Base-by-base conservation (phyloP, 2,888 invertebrate species). In the Dicycla oo region DNA sequence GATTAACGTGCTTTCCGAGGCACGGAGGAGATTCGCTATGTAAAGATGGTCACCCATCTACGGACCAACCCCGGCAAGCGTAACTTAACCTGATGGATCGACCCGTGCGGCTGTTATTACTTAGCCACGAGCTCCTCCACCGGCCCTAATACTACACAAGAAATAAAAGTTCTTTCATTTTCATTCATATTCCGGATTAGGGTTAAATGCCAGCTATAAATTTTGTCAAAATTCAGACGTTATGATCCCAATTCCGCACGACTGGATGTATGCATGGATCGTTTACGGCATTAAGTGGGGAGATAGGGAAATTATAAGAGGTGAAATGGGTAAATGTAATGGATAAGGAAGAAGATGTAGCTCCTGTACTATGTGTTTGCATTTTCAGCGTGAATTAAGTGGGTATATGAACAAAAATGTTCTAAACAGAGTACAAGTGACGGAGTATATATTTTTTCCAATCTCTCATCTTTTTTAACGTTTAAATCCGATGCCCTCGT, bases 211-310 rank as follows among this genome's bases (percentile, higher is more conserved):
- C 71, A 75, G 72, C 75, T 15, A 84, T 84, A 84, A 83, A 84
- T 84, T 79, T 82, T 69, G 38, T 65, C 71, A 45, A 83, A 84
- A 81, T 83, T 75, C 77, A 58, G 73, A 83, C 77, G 73, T 78
- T 82, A 82, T 79, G 84, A 81, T 84, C 84, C 79, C 75, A 65
- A 75, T 83, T 84, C 64, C 53, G 63, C 69, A 65, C 75, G 75
- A 73, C 65, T 69, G 72, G 62, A 58, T 75, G 51, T 75, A 77
- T 76, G 73, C 78, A 81, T 71, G 81, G 73, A 78, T 69, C 84
- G 84, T 82, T 81, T 82, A 71, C 58, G 71, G 70, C 34, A 66
- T 81, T 75, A 84, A 76, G 74, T 73, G 66, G 64, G 61, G 64
- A 82, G 73, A 73, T 78, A 81, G 72, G 74, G 67, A 73, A 82